Evolutionary conservation across 2,797 vertebrate genomes (phyloP).

Genomic region (Lagothrix lagotricha): DNA sequence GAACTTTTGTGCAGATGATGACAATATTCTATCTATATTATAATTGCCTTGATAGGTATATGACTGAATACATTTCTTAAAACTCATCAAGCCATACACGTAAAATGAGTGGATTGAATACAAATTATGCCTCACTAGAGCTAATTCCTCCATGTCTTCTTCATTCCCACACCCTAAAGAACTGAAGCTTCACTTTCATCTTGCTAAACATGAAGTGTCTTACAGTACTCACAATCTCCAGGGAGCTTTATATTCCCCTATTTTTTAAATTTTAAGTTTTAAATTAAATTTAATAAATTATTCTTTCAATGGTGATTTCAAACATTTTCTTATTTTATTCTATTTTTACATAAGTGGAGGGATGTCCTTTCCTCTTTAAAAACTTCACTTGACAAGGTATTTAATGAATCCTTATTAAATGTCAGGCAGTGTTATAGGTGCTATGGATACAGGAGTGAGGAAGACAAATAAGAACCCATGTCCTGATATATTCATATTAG

Average conservation of each 20-base stretch:
- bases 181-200: background rate
- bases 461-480: background rate
- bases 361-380: background rate
- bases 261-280: background rate
- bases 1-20: background rate
- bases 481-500: background rate
- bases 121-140: background rate
- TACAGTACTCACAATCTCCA: background rate
- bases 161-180: background rate
- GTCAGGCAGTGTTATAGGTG: background rate
- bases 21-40: background rate
- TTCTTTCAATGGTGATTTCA: background rate
- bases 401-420: background rate
- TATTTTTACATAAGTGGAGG: background rate
- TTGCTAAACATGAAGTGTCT: background rate
- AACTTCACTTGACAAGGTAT: background rate
- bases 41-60: background rate
- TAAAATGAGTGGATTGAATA: background rate
- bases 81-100: background rate
- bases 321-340: background rate
- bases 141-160: background rate
- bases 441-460: background rate
- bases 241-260: background rate
- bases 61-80: background rate
- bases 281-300: conserved; percentile 13